These are phyloP conservation scores for Anolis carolinensis DNA, from an alignment of 2,113 vertebrate species.

Conservation along the genomic window DNA sequence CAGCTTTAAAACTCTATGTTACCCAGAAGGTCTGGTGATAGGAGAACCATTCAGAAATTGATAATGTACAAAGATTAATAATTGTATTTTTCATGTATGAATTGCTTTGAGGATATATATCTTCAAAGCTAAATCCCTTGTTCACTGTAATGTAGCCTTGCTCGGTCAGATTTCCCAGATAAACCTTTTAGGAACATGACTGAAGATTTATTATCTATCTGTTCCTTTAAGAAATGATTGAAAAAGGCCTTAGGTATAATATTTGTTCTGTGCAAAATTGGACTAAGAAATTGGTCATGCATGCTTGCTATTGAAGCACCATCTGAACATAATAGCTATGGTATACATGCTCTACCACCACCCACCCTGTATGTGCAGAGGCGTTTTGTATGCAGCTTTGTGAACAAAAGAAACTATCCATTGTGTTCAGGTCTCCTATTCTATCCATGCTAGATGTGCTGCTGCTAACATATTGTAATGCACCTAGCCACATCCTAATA, in stretches of 20 bases:
- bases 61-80: neutral
- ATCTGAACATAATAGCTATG: neutral
- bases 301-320: slow-evolving; percentile 9
- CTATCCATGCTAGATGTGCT: neutral
- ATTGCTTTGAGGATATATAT: neutral
- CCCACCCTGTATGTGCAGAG: neutral
- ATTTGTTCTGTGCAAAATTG: neutral
- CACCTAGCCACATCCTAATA: neutral
- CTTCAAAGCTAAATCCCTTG: slow-evolving; percentile 3
- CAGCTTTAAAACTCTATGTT: slow-evolving; percentile 9
- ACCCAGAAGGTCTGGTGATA: neutral
- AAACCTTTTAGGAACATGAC: neutral
- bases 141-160: neutral
- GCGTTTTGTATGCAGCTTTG: neutral
- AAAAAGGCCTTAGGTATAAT: neutral
- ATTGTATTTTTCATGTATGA: slow-evolving; percentile 5
- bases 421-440: neutral
- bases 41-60: slow-evolving; percentile 27
- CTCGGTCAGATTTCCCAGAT: neutral
- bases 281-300: slow-evolving; percentile 1
- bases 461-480: neutral
- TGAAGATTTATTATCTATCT: neutral
- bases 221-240: neutral
- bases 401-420: neutral
- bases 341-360: neutral